Conservation (phyloP, 2,888 invertebrate species). For the Siphlonurus alternatus region DNA sequence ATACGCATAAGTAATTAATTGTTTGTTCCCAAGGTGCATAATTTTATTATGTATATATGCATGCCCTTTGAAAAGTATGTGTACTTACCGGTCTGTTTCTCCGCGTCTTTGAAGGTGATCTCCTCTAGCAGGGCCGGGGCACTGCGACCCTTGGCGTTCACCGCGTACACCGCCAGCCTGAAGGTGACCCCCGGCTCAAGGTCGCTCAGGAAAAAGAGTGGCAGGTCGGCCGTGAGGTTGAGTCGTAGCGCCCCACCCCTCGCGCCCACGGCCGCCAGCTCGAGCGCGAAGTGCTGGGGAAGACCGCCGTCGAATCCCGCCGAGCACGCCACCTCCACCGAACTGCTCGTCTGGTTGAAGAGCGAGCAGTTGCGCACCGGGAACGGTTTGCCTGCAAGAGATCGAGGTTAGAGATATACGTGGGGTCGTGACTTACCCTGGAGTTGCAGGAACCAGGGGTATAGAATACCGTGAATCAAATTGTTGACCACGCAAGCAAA, state of each 20-base stretch:
- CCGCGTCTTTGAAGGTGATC: constrained; percentile 61
- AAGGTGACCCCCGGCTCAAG: constrained; percentile 65
- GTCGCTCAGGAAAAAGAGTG: constrained; percentile 58
- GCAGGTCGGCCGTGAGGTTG: constrained; percentile 48
- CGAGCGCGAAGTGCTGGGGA: constrained; percentile 69
- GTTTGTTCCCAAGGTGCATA: neutral
- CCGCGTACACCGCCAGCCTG: constrained; percentile 57
- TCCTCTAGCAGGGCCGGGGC: constrained; percentile 52
- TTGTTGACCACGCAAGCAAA: no score
- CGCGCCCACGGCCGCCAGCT: constrained; percentile 33
- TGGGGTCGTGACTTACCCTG: no score
- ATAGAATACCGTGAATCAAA: no score
- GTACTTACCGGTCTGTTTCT: constrained; percentile 50
- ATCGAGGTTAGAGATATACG: no score
- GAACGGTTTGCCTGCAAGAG: constrained; percentile 57
- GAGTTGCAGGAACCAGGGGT: no score
- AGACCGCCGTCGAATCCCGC: constrained; percentile 79
- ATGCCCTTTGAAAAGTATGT: no score
- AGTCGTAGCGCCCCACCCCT: constrained; percentile 23
- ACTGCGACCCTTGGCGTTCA: constrained; percentile 69
- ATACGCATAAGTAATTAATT: neutral
- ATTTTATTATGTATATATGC: neutral
- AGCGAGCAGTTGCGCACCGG: constrained; percentile 70
- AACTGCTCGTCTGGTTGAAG: constrained; percentile 69
- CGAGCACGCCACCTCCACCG: constrained; percentile 64